Evolutionary conservation across 2,797 vertebrate species (phyloP), one percentile per base, ranked within the genome.

Genomic region (Trachops cirrhosus): DNA sequence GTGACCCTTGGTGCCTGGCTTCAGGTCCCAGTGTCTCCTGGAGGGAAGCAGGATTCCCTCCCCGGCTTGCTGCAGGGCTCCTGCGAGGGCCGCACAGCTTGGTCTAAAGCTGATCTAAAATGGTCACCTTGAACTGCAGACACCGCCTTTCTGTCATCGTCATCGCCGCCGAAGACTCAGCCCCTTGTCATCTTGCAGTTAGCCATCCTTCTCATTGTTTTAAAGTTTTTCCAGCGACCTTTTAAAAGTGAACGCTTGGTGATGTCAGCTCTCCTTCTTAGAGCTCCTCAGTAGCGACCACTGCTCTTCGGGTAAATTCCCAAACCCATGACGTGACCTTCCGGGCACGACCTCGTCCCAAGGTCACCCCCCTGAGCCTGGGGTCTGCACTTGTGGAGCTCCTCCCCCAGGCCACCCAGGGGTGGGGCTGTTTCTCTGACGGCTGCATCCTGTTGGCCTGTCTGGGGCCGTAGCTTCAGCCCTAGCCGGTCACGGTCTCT

Each of bases 251-350:
- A 54, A 21, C 67, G 15, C 62, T 41, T 5, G 39, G 41, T 6
- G 2, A 80, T 6, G 19, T 29, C 89, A 80, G 0, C 34, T 73
- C 32, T 62, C 34, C 80, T 62, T 67, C 57, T 57, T 9, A 21
- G 74, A 82, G 24, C 50, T 68, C 57, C 0, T 37, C 59, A 12
- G 4, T 32, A 10, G 70, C 3, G 2, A 34, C 41, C 11, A 0
- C 39, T 29, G n/a, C 22, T 79, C 10, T 37, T 50, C 9, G 4
- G 14, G 71, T 57, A 52, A 78, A 37, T 39, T 39, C 37, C 46
- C n/a, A 48, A 62, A 24, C 21, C 48, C 0, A 0, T 1, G 34
- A 24, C 1, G 0, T 70, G 62, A 32, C 46, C 75, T 52, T 46
- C 4, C 0, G 24, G 59, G 34, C 11, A 0, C 12, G 44, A 44